Conservation (phyloP, 1,140 invertebrate genomes). For the Papilio machaon region DNA sequence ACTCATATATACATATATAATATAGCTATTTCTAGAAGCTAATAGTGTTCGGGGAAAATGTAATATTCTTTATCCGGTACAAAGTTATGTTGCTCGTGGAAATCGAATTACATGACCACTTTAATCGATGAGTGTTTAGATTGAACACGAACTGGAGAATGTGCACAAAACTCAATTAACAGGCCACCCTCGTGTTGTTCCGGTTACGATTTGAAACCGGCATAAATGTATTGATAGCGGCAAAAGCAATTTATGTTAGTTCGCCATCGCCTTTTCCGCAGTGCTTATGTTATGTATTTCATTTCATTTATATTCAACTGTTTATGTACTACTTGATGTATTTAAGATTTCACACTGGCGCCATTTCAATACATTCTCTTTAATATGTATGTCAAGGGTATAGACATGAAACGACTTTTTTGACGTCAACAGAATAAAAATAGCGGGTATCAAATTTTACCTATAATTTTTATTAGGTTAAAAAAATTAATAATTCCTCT, state of each 20-base stretch:
- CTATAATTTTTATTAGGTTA: no score
- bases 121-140: conserved; percentile 16
- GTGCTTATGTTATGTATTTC: background rate
- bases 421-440: no score
- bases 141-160: conserved; percentile 10
- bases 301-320: background rate
- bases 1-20: no score
- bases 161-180: conserved; percentile 19
- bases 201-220: background rate
- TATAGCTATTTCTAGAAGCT: background rate
- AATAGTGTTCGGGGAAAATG: background rate
- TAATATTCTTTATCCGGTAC: background rate
- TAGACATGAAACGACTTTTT: background rate
- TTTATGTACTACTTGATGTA: no score
- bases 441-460: no score
- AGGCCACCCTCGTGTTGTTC: background rate
- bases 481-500: no score
- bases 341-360: no score
- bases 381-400: background rate
- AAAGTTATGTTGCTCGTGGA: background rate
- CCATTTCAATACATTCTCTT: background rate
- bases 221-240: conserved; percentile 8
- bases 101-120: conserved; percentile 17
- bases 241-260: conserved; percentile 20
- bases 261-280: background rate